Base-by-base conservation (phyloP, 1,140 invertebrate species). In the Rhopalosiphum maidis region DNA sequence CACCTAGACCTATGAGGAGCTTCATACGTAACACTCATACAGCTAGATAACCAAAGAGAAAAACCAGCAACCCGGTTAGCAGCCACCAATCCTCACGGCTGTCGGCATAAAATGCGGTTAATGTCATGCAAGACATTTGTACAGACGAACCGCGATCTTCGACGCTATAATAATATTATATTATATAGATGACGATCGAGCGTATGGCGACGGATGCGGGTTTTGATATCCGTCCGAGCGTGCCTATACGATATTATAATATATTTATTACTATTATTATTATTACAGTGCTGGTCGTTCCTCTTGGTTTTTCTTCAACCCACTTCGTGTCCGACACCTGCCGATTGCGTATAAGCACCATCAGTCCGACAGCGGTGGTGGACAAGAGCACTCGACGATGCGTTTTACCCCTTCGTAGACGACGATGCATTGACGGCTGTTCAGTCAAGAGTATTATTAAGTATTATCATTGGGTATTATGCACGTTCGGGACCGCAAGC, bases 41-140 rank as follows among this genome's bases (percentile, higher is more conserved):
- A 93, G 91, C 91, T 93, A 93, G 91, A 93, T 93, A 93, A 93
- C 91, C 91, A 93, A 93, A 93, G 91, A 93, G 91, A 93, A 93
- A 93, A 93, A 93, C 91, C 35, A n/a, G 91, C 91, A 86, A 85
- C 91, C 91, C 91, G 51, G n/a, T 90, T 25, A 11, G 55, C 41
- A 21, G 89, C 30, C n/a, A n/a, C 3, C 83, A 11, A 18, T 77
- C 30, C 5, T 77, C 60, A 25, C 11, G 25, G 25, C 3, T 0
- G 60, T 9, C 3, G 30, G 9, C n/a, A n/a, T n/a, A n/a, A 68
- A 68, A n/a, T 68, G 11, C 60, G 7, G 25, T 18, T 51, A 51
- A 51, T 46, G 46, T 9, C 6, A 41, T 2, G 41, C 41, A 41
- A 41, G 41, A 41, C 41, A 41, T 41, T 41, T 41, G 41, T 2